Conservation (phyloP, 2,888 invertebrate genomes). For the Andricus quercusramuli region DNA sequence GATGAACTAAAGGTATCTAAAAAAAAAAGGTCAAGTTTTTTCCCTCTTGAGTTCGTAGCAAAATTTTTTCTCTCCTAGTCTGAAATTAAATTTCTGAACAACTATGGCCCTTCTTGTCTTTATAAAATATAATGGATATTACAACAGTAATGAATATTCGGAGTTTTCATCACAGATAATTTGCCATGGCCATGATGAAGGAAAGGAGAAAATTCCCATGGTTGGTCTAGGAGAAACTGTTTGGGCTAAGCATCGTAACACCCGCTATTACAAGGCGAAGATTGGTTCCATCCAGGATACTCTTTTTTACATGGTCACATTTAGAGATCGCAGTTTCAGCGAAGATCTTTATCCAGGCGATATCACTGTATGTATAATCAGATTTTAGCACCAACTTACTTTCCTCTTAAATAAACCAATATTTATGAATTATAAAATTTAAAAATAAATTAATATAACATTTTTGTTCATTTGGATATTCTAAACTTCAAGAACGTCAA, state of each 20-base stretch:
- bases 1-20: constrained; percentile 68
- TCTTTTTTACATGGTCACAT: constrained; percentile 82
- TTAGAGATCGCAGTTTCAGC: constrained; percentile 82
- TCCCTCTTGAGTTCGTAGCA: constrained; percentile 19
- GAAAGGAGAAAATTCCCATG: constrained; percentile 69
- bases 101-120: neutral
- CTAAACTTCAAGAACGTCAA: too few relatives aligned
- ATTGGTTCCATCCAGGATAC: constrained; percentile 79
- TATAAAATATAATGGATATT: neutral
- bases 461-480: too few relatives aligned
- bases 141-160: neutral
- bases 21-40: constrained; percentile 58
- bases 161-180: constrained; percentile 62
- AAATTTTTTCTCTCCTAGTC: too few relatives aligned
- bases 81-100: too few relatives aligned
- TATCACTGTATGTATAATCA: constrained; percentile 78
- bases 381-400: too few relatives aligned
- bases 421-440: too few relatives aligned
- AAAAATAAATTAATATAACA: too few relatives aligned
- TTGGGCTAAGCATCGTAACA: constrained; percentile 83
- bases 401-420: too few relatives aligned
- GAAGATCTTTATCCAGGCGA: constrained; percentile 81
- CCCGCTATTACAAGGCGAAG: constrained; percentile 81
- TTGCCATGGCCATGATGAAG: constrained; percentile 71
- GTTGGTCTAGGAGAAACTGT: constrained; percentile 78